Percentiles rank a stretch among this genome's conserved stretches.
Conservation (phyloP, 2,113 vertebrate genomes). For the Tetrax tetrax region DNA sequence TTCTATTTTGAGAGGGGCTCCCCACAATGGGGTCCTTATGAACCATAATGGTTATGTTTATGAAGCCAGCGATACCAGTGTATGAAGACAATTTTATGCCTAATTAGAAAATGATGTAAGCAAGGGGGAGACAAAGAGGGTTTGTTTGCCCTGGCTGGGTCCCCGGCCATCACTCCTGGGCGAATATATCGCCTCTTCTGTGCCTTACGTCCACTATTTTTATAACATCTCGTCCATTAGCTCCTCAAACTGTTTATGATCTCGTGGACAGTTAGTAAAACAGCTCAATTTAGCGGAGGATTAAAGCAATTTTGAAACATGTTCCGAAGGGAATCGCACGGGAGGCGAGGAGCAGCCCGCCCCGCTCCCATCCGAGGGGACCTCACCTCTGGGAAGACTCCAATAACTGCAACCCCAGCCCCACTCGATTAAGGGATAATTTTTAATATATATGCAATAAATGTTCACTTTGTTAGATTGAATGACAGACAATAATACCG, state of each 20-base stretch:
- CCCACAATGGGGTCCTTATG: slow-evolving; percentile 93
- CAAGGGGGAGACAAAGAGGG: slow-evolving; percentile 67
- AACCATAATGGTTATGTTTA: slow-evolving; percentile 91
- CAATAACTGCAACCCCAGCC: slow-evolving; percentile 93
- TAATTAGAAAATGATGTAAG: slow-evolving; percentile 85
- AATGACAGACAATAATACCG: slow-evolving; percentile 99
- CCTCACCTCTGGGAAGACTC: slow-evolving; percentile 94
- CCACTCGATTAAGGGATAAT: slow-evolving; percentile 95
- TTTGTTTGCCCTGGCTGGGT: slow-evolving; percentile 51
- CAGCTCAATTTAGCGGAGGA: slow-evolving; percentile 82
- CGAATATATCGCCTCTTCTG: slow-evolving; percentile 41
- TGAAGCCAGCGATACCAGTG: slow-evolving; percentile 88
- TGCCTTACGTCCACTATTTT: slow-evolving; percentile 61
- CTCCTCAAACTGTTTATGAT: slow-evolving; percentile 74
- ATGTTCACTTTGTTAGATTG: slow-evolving; percentile 99
- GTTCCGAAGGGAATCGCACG: slow-evolving; percentile 86
- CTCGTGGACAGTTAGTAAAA: slow-evolving; percentile 85
- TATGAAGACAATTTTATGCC: slow-evolving; percentile 88
- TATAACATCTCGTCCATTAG: slow-evolving; percentile 62
- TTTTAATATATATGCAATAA: slow-evolving; percentile 99
- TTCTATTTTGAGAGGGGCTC: slow-evolving; percentile 87
- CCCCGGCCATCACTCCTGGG: slow-evolving; percentile 46
- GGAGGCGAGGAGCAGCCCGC: slow-evolving; percentile 47
- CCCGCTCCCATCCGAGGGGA: slow-evolving; percentile 84
- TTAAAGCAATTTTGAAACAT: slow-evolving; percentile 86